These are phyloP conservation scores for Hedychridium roseum DNA, from an alignment of 2,888 invertebrate species.

Conservation along the genomic window DNA sequence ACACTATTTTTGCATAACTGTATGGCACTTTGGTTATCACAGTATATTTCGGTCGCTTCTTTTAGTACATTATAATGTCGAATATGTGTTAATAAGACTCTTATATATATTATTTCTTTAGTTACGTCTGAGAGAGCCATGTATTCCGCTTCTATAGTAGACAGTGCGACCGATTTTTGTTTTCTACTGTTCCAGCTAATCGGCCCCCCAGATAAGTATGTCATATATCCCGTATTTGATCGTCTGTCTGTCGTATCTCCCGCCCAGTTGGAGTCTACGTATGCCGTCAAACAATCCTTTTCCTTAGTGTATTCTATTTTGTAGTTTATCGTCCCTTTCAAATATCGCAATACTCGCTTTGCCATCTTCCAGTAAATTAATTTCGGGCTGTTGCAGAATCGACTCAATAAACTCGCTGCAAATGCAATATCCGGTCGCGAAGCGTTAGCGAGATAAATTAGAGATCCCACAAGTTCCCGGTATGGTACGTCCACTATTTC, in stretches of 20 bases:
- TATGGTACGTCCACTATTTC: neutral
- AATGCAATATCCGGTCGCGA: constrained; percentile 9
- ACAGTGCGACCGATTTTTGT: constrained; percentile 9
- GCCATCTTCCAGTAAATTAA: constrained; percentile 7
- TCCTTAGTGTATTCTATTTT: constrained; percentile 1
- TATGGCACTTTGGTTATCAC: too few species aligned
- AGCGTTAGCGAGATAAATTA: constrained; percentile 4
- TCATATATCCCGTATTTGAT: constrained; percentile 5
- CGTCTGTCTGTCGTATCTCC: constrained; percentile 1
- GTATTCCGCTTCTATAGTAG: constrained; percentile 18
- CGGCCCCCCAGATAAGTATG: constrained; percentile 5
- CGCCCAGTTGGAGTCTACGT: constrained; percentile 13
- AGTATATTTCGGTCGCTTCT: too few species aligned
- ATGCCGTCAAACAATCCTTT: constrained; percentile 1
- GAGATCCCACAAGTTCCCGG: constrained; percentile 2
- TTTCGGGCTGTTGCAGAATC: constrained; percentile 3
- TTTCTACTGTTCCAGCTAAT: constrained; percentile 9
- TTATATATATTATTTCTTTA: too few species aligned
- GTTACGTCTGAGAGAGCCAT: too few species aligned
- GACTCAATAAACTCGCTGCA: constrained; percentile 6
- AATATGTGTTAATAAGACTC: too few species aligned
- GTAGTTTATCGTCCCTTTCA: constrained; percentile 8
- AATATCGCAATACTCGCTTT: constrained; percentile 6
- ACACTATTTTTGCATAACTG: too few species aligned
- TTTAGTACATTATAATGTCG: too few species aligned